Base-by-base conservation (phyloP, 2,113 vertebrate species). In the Felis chaus region DNA sequence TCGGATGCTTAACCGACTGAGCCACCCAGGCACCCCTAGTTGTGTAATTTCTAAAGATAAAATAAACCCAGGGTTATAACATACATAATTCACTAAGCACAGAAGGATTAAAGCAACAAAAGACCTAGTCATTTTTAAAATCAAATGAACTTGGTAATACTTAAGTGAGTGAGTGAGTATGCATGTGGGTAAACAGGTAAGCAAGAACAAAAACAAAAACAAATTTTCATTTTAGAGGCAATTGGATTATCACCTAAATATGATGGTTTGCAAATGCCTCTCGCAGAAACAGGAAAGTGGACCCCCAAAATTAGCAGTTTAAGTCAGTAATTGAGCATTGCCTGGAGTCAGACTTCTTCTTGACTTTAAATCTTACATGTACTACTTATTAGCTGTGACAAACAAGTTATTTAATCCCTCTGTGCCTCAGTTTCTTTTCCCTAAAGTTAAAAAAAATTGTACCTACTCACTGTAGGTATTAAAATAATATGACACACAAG, bases 201-300 rank as follows among this genome's bases (percentile, higher is more conserved):
- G 48, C 36, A 68, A 86, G 39, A 78, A 15, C 9, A 88, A n/a
- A 50, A 78, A 15, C 9, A 88, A n/a, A 50, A 73, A 87, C 31
- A 69, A 39, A 83, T 86, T 61, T 94, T 78, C 39, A 76, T 79
- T 92, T 89, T 76, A 91, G 29, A 86, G 91, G 66, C 29, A 71
- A 66, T 63, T 18, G 92, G 57, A 73, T 48, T 68, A 89, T 63
- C n/a, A 68, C 29, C 33, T 82, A 94, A 79, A 68, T 10, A 61
- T 16, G 25, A 94, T 79, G 7, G 19, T 50, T 94, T 87, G 36
- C n/a, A 81, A 82, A 83, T 68, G 11, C 8, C 31, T 78, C 14
- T 57, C 13, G n/a, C n/a, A 8, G 8, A 83, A 94, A 95, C 33
- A 92, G 36, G 8, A 92, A 18, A 10, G 12, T 71, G 45, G 8